These are phyloP conservation scores for Heliconius nattereri DNA, from an alignment of 1,140 invertebrate species.

Conservation along the genomic window DNA sequence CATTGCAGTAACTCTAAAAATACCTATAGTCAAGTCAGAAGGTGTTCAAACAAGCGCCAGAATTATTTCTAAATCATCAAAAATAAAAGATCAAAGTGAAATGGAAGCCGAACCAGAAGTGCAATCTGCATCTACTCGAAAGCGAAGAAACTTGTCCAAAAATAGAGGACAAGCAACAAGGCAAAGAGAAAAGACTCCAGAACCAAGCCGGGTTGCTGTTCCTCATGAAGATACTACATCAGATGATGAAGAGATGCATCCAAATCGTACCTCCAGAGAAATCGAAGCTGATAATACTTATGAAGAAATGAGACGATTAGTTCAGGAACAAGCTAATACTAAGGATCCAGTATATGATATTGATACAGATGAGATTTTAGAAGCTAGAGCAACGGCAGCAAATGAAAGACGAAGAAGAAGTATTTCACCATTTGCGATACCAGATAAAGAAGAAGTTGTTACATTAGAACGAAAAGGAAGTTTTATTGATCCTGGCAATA, in stretches of 20 bases:
- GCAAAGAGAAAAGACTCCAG: constrained; percentile 83
- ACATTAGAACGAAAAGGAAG: constrained; percentile 74
- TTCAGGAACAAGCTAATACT: constrained; percentile 67
- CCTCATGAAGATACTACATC: constrained; percentile 77
- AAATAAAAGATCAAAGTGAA: constrained; percentile 52
- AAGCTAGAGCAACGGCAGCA: constrained; percentile 68
- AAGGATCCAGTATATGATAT: constrained; percentile 78
- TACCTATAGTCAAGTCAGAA: constrained; percentile 64
- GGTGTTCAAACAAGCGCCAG: constrained; percentile 63
- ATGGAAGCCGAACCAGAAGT: constrained; percentile 74
- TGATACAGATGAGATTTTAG: constrained; percentile 73
- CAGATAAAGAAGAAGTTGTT: constrained; percentile 63
- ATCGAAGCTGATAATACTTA: constrained; percentile 77
- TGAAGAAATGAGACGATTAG: constrained; percentile 77
- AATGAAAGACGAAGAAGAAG: constrained; percentile 76
- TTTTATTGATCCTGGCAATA: constrained; percentile 79
- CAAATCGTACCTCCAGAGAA: constrained; percentile 66
- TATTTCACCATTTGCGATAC: constrained; percentile 79
- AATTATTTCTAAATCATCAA: constrained; percentile 45
- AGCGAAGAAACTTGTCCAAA: constrained; percentile 80
- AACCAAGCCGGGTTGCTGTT: constrained; percentile 66
- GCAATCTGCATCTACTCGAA: constrained; percentile 74
- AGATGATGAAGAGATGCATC: constrained; percentile 72
- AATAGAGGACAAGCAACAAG: constrained; percentile 73
- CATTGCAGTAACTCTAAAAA: constrained; percentile 46